Evolutionary conservation across 2,797 vertebrate genomes (phyloP).

Genomic region (Podarcis lilfordi): DNA sequence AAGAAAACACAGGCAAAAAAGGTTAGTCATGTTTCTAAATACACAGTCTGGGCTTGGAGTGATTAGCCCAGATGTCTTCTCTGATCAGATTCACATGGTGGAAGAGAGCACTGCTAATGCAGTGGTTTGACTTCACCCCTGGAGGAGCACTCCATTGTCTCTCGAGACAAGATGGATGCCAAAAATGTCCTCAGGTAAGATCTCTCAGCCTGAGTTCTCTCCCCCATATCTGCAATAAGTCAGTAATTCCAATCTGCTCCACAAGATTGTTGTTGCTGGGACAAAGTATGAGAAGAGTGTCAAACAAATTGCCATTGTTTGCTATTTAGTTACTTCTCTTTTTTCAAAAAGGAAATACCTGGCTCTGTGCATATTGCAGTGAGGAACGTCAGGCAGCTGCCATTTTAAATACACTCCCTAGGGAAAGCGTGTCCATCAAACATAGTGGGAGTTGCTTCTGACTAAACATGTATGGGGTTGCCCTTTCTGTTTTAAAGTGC

Average conservation of each 20-base stretch:
- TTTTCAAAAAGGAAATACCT: neutral
- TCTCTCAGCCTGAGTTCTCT: neutral
- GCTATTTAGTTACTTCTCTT: neutral
- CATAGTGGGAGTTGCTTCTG: neutral
- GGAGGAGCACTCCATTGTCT: no score
- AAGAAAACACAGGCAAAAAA: no score
- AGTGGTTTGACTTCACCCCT: no score
- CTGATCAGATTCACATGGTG: no score
- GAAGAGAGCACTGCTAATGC: no score
- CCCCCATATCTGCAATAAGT: neutral
- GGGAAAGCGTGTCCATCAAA: neutral
- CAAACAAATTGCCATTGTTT: neutral
- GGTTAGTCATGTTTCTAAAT: no score
- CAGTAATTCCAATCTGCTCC: no score
- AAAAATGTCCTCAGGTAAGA: neutral
- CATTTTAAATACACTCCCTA: neutral
- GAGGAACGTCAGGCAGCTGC: neutral
- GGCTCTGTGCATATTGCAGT: neutral
- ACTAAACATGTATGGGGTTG: neutral
- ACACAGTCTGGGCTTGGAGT: no score
- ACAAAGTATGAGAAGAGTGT: neutral
- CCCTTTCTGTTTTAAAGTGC: neutral
- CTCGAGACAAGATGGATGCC: no score
- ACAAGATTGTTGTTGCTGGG: neutral
- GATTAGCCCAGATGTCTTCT: neutral